A percentile compares a stretch with the other conserved stretches of the same genome.
Conservation (phyloP, 2,113 vertebrate species). For the Hydrochoerus hydrochaeris region DNA sequence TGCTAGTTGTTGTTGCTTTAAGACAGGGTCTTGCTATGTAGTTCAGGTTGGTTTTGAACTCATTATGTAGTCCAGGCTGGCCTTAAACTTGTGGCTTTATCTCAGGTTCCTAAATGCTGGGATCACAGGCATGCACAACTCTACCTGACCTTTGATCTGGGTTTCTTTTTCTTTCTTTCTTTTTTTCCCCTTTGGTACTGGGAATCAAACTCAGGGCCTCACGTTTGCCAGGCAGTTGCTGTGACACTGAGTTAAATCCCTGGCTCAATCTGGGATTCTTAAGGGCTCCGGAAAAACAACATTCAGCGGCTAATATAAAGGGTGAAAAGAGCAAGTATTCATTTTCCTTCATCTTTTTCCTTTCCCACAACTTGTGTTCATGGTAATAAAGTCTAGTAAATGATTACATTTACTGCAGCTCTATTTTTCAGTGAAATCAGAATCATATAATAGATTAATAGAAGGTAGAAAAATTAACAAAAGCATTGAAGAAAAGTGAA, state of each 20-base stretch:
- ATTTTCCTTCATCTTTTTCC: background rate
- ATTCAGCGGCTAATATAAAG: background rate
- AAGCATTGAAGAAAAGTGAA: background rate
- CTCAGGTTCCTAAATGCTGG: background rate
- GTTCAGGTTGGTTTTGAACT: background rate
- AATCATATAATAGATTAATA: background rate
- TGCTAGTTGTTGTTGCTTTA: background rate
- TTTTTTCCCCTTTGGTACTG: no score
- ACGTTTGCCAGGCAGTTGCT: no score
- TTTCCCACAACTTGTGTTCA: background rate
- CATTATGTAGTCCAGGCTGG: background rate
- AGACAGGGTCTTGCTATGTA: background rate
- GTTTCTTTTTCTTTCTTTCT: no score
- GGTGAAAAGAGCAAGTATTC: background rate
- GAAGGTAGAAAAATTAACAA: constrained; percentile 40
- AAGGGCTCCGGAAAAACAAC: background rate
- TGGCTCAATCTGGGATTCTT: background rate
- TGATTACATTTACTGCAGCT: constrained; percentile 6
- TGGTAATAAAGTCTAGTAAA: constrained; percentile 47
- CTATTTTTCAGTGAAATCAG: constrained; percentile 49
- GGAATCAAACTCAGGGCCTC: no score
- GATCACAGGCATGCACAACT: background rate
- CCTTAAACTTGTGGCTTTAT: background rate
- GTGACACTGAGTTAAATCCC: no score
- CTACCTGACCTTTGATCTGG: background rate